phyloP scores from a whole-genome alignment of 2,888 invertebrate genomes.

The Luperina nickerlii region DNA sequence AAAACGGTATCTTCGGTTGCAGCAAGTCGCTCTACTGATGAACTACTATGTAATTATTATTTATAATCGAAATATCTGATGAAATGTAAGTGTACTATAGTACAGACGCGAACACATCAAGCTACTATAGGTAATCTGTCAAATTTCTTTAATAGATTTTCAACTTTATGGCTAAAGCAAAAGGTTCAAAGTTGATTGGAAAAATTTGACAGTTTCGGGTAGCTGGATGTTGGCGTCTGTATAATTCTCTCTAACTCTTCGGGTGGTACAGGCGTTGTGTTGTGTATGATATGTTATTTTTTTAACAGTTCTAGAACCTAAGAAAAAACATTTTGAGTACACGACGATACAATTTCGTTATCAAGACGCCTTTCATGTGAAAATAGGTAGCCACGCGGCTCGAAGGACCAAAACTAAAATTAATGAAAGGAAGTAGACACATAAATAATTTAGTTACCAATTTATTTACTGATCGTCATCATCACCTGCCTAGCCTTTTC shows the following conservation, averaged over 20 bases:
- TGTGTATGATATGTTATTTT: neutral
- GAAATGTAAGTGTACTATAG: no score
- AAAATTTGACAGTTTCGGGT: no score
- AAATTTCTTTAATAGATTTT: no score
- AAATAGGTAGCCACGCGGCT: neutral
- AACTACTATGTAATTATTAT: neutral
- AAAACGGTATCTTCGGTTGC: neutral
- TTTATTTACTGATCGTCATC: neutral
- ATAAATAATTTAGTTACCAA: neutral
- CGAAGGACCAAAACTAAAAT: slow-evolving; percentile 5
- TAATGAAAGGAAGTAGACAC: neutral
- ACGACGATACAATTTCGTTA: neutral
- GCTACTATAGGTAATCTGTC: no score
- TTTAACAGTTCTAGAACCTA: neutral
- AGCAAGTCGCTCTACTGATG: neutral
- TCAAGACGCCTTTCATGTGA: neutral
- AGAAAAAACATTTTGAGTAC: neutral
- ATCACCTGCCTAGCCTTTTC: no score
- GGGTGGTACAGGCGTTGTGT: neutral
- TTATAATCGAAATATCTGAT: neutral
- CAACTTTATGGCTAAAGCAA: no score
- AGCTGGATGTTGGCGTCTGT: no score
- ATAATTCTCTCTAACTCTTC: neutral
- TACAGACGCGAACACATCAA: no score
- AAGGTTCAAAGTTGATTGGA: no score